Evolutionary conservation across 2,888 invertebrate genomes (phyloP).

Genomic region (Trichopria drosophilae): DNA sequence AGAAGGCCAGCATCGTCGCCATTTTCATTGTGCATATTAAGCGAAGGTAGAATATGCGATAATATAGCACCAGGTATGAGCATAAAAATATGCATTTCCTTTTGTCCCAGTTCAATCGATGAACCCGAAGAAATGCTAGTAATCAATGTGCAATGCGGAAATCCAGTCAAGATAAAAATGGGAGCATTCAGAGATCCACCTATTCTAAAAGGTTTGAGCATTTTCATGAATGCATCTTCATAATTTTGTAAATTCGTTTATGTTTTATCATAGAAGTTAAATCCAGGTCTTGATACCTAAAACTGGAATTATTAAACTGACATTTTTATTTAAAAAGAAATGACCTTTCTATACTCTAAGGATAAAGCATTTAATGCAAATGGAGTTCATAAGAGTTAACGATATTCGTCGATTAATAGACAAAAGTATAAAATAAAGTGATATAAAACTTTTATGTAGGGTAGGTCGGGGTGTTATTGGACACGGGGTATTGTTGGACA

Average conservation of each 20-base stretch:
- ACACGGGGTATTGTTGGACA: too few relatives aligned
- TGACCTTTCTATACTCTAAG: not conserved
- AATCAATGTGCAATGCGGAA: constrained; percentile 50
- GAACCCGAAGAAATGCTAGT: constrained; percentile 49
- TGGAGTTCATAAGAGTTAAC: too few relatives aligned
- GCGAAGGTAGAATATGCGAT: constrained; percentile 26
- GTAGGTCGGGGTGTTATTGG: too few relatives aligned
- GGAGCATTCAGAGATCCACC: constrained; percentile 53
- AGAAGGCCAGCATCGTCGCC: constrained; percentile 43
- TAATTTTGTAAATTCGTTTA: not conserved
- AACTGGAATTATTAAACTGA: not conserved
- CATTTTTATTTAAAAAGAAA: constrained; percentile 31
- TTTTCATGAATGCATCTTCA: too few relatives aligned
- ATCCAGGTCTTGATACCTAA: not conserved
- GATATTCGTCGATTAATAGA: too few relatives aligned
- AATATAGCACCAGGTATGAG: constrained; percentile 58
- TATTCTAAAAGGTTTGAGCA: constrained; percentile 47
- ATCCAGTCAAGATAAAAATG: constrained; percentile 44
- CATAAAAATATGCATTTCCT: constrained; percentile 49
- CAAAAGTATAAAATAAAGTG: too few relatives aligned
- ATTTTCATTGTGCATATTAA: constrained; percentile 45
- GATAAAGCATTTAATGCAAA: too few relatives aligned
- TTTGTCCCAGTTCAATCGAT: constrained; percentile 47
- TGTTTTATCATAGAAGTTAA: not conserved
- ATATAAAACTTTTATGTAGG: too few relatives aligned